Conservation (phyloP, 2,888 invertebrate species). For the Osmoderma eremita region DNA sequence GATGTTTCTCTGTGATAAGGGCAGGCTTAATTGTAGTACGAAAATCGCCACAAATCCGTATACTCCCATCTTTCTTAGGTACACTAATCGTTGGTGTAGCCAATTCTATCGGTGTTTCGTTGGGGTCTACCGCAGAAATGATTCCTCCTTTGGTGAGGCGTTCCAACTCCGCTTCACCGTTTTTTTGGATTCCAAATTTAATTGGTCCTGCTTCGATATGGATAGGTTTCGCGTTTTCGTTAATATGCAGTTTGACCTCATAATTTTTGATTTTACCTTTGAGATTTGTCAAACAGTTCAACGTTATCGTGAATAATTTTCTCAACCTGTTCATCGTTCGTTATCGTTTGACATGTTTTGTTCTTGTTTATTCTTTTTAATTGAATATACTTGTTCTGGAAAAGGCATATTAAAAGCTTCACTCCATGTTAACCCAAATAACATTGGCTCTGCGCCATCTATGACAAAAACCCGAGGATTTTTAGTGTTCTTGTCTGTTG, state of each 20-base stretch:
- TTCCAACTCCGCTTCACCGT: neutral
- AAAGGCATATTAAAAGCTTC: neutral
- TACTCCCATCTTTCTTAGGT: too few relatives aligned
- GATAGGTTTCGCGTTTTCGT: too few relatives aligned
- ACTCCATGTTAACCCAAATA: neutral
- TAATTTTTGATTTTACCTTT: too few relatives aligned
- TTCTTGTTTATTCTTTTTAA: neutral
- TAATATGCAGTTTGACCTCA: too few relatives aligned
- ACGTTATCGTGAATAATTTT: too few relatives aligned
- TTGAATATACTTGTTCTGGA: neutral
- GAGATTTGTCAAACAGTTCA: too few relatives aligned
- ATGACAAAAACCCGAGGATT: neutral
- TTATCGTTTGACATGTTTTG: too few relatives aligned
- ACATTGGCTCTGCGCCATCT: neutral
- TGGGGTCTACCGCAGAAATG: neutral
- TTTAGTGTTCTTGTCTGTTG: neutral
- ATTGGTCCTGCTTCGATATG: neutral
- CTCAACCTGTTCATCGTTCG: too few relatives aligned
- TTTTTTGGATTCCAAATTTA: neutral
- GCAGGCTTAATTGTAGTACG: neutral
- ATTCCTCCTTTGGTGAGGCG: neutral
- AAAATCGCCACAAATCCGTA: too few relatives aligned
- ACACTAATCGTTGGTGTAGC: too few relatives aligned
- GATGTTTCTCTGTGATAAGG: neutral
- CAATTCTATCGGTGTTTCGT: neutral